Conservation (phyloP, 2,797 vertebrate genomes). For the Hemitrygon akajei region DNA sequence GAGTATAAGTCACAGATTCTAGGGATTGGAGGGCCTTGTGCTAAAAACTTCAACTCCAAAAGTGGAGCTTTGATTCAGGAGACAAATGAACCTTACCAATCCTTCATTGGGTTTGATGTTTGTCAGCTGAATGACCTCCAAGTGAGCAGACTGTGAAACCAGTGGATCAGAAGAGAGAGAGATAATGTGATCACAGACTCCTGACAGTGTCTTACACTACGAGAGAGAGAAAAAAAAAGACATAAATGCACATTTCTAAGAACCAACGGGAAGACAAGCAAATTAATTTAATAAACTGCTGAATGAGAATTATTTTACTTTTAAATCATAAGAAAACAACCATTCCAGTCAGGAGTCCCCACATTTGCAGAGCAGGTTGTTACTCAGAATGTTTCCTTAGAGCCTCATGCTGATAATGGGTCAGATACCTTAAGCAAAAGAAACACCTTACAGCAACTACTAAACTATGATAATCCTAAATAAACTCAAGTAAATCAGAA, state of each 20-base stretch:
- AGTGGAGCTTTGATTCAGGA: background rate
- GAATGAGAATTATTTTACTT: background rate
- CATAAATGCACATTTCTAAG: conserved; percentile 32
- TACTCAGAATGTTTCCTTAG: background rate
- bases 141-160: conserved; percentile 94
- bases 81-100: conserved; percentile 72
- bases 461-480: background rate
- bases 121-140: conserved; percentile 94
- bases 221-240: conserved; percentile 40
- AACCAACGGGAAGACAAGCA: conserved; percentile 42
- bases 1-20: no score
- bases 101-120: conserved; percentile 91
- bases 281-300: conserved; percentile 41
- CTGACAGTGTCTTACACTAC: conserved; percentile 95
- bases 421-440: background rate
- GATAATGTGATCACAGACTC: conserved; percentile 96
- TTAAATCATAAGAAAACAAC: background rate
- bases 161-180: conserved; percentile 93
- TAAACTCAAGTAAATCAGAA: background rate
- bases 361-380: background rate
- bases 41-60: background rate
- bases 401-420: background rate
- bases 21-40: background rate
- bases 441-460: background rate
- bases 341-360: background rate